Evolutionary conservation across 1,140 invertebrate genomes (phyloP), one percentile per base, ranked within the genome.

Genomic region (Ips nitidus): DNA sequence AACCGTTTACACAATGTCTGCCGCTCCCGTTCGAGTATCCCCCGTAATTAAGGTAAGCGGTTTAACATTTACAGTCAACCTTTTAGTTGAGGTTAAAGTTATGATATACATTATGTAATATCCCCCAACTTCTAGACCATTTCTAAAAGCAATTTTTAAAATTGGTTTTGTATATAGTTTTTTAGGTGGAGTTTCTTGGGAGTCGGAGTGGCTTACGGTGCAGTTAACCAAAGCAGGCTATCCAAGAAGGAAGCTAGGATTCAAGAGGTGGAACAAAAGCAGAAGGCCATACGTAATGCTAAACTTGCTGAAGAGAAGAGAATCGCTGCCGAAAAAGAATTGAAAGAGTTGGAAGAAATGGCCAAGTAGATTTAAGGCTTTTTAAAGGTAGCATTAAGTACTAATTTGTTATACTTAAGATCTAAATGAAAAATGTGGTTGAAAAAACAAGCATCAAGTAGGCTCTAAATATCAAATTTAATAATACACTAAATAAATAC

Each of bases 101-200:
- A 22, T 1, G 36, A 8, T 66, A 55, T 71, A 67, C 37, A 22
- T 60, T 43, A 37, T 38, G 22, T 60, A 57, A 57, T 42, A 50
- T 50, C 7, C 45, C 45, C 22, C 3, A 50, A 50, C 3, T 50
- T 22, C 45, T 22, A 22, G 22, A 22, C 22, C 22, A 22, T 22
- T 22, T 22, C 22, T 22, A 22, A 22, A 22, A 22, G 22, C 22
- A 22, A 22, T 22, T 22, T 22, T 22, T 22, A 55, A 55, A 55
- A 38, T 38, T 47, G 7, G 62, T 74, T 62, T 41, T 57, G 65
- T 71, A 71, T 58, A 70, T 69, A 90, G 89, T 89, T 92, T 78
- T 85, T 85, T 37, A 84, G 91, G 78, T 93, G 90, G 90, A 88
- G 85, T 71, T 83, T 92, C 70, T 83, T 93, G 5, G 74, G 80